These are phyloP conservation scores for Podarcis cretensis DNA, from an alignment of 2,113 vertebrate species.

Conservation along the genomic window DNA sequence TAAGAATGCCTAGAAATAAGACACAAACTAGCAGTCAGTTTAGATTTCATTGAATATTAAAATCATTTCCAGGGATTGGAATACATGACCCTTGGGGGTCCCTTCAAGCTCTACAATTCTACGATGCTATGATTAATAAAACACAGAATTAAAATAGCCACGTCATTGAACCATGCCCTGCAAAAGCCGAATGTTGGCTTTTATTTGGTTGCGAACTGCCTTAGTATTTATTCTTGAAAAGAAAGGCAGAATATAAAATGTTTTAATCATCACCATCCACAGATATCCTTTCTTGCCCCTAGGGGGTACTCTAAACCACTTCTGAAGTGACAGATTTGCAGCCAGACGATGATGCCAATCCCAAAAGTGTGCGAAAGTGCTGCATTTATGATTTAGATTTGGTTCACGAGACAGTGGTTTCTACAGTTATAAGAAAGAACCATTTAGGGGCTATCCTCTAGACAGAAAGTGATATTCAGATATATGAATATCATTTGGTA, in stretches of 20 bases:
- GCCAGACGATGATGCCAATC: background rate
- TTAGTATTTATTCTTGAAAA: too few relatives aligned
- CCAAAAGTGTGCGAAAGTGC: background rate
- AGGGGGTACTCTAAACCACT: background rate
- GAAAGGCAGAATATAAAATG: too few relatives aligned
- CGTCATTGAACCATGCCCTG: background rate
- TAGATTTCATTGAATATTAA: constrained; percentile 47
- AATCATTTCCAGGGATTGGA: background rate
- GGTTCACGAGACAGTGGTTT: background rate
- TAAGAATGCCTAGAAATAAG: constrained; percentile 7
- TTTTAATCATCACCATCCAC: too few relatives aligned
- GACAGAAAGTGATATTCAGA: too few relatives aligned
- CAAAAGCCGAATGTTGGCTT: background rate
- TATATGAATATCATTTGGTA: too few relatives aligned
- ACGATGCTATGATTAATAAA: background rate
- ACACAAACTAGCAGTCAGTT: constrained; percentile 50
- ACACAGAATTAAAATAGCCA: background rate
- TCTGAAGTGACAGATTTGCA: too few relatives aligned
- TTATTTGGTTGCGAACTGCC: too few relatives aligned
- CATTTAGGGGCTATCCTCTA: too few relatives aligned
- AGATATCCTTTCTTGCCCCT: background rate
- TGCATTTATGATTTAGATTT: background rate
- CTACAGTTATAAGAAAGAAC: too few relatives aligned
- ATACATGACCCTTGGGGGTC: too few relatives aligned
- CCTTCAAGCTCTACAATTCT: too few relatives aligned